Percentiles rank a stretch among this genome's conserved stretches.
Conservation (phyloP, 2,888 invertebrate species). For the Eupithecia abbreviata region DNA sequence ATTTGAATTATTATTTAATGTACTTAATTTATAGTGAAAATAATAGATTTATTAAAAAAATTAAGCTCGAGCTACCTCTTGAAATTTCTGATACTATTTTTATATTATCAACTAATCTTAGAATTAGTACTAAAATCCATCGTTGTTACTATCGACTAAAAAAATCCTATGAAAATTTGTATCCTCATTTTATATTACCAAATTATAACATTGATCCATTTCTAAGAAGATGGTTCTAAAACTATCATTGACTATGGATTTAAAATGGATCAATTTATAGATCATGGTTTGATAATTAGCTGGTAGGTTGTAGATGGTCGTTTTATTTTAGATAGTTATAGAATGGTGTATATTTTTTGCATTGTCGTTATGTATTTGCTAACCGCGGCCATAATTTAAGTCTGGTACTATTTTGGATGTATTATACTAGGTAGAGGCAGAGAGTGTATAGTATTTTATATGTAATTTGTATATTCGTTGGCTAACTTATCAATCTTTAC, state of each 20-base stretch:
- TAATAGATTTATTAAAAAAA: constrained; percentile 55
- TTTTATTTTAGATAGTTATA: constrained; percentile 36
- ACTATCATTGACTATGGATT: not conserved
- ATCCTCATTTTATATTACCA: constrained; percentile 30
- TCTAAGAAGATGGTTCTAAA: not conserved
- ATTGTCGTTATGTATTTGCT: constrained; percentile 62
- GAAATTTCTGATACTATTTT: constrained; percentile 77
- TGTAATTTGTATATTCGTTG: not conserved
- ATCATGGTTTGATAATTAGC: constrained; percentile 33
- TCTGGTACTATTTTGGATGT: constrained; percentile 62
- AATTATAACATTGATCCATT: constrained; percentile 10
- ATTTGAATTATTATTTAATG: constrained; percentile 50
- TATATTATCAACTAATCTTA: constrained; percentile 70
- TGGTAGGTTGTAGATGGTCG: constrained; percentile 35
- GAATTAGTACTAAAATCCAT: constrained; percentile 61
- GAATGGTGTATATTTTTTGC: constrained; percentile 74
- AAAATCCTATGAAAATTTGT: constrained; percentile 32
- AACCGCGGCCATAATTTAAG: constrained; percentile 72
- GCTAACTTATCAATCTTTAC: not conserved
- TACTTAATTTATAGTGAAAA: constrained; percentile 58
- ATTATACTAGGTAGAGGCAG: constrained; percentile 54
- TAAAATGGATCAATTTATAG: not conserved
- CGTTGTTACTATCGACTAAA: constrained; percentile 56
- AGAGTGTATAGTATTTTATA: constrained; percentile 39
- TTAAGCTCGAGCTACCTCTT: constrained; percentile 77